Conservation (phyloP, 2,797 vertebrate species). For the Ispidina picta region DNA sequence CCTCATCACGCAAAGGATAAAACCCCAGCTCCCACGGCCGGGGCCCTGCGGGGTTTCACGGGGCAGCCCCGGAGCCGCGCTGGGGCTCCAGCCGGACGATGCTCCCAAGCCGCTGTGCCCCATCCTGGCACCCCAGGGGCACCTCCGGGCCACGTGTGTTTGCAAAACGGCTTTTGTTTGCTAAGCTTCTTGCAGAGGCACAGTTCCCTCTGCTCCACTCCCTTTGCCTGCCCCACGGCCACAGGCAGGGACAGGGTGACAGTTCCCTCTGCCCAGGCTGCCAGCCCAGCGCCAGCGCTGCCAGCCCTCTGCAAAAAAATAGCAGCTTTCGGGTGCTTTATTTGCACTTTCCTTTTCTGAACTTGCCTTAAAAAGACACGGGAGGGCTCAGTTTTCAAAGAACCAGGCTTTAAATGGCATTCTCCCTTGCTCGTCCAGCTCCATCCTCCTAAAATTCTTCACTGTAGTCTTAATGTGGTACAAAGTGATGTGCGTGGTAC, state of each 20-base stretch:
- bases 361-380: neutral
- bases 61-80: neutral
- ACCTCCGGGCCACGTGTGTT: neutral
- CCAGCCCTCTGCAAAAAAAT: constrained; percentile 18
- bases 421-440: neutral
- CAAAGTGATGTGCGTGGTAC: fast-evolving
- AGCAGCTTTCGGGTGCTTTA: neutral
- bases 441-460: neutral
- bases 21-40: neutral
- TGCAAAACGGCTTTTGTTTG: constrained; percentile 6
- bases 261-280: neutral
- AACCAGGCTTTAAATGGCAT: neutral
- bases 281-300: neutral
- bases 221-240: neutral
- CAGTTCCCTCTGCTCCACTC: neutral
- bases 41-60: neutral
- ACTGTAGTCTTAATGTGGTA: neutral
- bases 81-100: fast-evolving
- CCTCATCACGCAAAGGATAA: constrained; percentile 11
- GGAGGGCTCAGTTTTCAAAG: constrained; percentile 13
- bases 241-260: neutral
- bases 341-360: constrained; percentile 54
- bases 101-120: neutral
- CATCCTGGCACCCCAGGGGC: neutral
- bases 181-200: neutral